Evolutionary conservation across 2,888 invertebrate genomes (phyloP).

Genomic region (Brenthis daphne): DNA sequence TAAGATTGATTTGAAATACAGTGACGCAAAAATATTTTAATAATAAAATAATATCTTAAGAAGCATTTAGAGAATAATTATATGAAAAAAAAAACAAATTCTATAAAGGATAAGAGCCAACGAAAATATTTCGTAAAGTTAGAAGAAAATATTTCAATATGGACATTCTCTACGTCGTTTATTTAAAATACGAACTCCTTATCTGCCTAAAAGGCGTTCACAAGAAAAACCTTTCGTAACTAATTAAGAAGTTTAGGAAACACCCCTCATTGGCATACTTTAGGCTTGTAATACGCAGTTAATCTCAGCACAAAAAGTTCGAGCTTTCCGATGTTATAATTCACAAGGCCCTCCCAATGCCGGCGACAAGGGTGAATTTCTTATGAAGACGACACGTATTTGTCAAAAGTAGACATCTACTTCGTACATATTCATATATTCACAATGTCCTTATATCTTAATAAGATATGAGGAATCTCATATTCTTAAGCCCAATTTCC

Average conservation of each 20-base stretch:
- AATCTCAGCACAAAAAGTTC: slow-evolving; percentile 74
- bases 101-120: slow-evolving; percentile 1
- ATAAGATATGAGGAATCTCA: background rate
- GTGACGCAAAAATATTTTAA: background rate
- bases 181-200: slow-evolving; percentile 31
- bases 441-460: slow-evolving; percentile 1
- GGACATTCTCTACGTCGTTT: slow-evolving; percentile 18
- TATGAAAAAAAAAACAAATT: too few relatives aligned
- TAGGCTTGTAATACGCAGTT: slow-evolving; percentile 73
- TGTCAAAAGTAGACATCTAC: slow-evolving; percentile 54
- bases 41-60: background rate
- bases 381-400: slow-evolving; percentile 65
- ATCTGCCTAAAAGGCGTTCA: slow-evolving; percentile 34
- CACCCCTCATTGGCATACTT: slow-evolving; percentile 75
- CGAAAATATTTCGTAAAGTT: slow-evolving; percentile 23
- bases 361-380: slow-evolving; percentile 71
- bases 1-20: background rate
- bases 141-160: slow-evolving; percentile 24
- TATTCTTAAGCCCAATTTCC: too few relatives aligned
- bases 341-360: slow-evolving; percentile 62
- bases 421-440: slow-evolving; percentile 7
- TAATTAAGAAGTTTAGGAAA: slow-evolving; percentile 73
- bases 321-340: slow-evolving; percentile 69
- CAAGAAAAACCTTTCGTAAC: slow-evolving; percentile 49
- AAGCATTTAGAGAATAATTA: too few relatives aligned